A percentile compares a stretch with the other conserved stretches of the same genome.
phyloP scores from a whole-genome alignment of 2,888 invertebrate species.

The Stictocephala bisonia region DNA sequence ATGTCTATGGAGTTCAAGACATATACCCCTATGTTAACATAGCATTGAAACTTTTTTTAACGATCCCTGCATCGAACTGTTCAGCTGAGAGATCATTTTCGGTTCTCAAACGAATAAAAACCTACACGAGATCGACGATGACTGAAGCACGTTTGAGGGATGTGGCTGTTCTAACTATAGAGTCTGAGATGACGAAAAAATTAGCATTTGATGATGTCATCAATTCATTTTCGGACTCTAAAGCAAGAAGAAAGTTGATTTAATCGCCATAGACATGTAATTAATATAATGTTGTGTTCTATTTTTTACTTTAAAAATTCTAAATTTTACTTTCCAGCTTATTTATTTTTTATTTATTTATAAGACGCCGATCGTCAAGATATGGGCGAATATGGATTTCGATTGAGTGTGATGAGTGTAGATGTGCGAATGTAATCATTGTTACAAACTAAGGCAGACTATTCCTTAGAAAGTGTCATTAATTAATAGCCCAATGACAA shows the following conservation, averaged over 20 bases:
- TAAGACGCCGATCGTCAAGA: too few relatives aligned
- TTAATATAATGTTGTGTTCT: neutral
- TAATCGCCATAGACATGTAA: neutral
- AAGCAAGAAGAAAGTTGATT: slow-evolving; percentile 1
- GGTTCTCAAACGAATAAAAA: slow-evolving; percentile 6
- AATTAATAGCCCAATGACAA: too few relatives aligned
- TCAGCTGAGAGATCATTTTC: slow-evolving; percentile 33
- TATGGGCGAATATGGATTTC: too few relatives aligned
- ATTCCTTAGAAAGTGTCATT: too few relatives aligned
- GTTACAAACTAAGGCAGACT: too few relatives aligned
- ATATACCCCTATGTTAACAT: slow-evolving; percentile 11
- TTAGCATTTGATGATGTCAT: slow-evolving; percentile 40
- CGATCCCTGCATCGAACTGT: slow-evolving; percentile 7
- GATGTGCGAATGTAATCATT: too few relatives aligned
- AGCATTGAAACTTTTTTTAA: neutral
- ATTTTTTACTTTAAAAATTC: too few relatives aligned
- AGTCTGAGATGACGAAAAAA: slow-evolving; percentile 36
- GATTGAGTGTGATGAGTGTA: too few relatives aligned
- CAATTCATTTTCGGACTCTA: slow-evolving; percentile 44
- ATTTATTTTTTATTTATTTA: too few relatives aligned
- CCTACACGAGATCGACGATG: neutral
- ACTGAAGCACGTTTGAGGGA: slow-evolving; percentile 12
- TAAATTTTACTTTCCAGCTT: too few relatives aligned
- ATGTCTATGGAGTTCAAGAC: slow-evolving; percentile 4
- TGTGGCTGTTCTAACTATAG: slow-evolving; percentile 19